phyloP scores from a whole-genome alignment of 2,113 vertebrate species.

The Urocolius indicus region DNA sequence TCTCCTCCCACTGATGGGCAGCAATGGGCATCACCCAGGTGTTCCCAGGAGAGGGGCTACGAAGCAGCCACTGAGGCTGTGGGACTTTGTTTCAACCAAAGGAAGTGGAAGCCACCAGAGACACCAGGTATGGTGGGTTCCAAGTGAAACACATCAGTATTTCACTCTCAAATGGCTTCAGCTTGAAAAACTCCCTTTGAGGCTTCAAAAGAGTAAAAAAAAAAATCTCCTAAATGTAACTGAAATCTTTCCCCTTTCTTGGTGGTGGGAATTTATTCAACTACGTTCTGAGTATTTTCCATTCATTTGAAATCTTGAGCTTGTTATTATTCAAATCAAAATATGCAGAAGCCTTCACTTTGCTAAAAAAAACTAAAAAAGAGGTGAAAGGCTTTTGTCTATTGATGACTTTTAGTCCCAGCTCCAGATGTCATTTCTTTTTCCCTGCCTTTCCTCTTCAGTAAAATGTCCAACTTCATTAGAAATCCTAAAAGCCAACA shows the following conservation, averaged over 20 bases:
- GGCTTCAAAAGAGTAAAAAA: background rate
- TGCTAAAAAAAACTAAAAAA: background rate
- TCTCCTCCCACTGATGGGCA: background rate
- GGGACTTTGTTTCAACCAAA: background rate
- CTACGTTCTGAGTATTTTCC: background rate
- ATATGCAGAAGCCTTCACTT: background rate
- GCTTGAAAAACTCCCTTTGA: background rate
- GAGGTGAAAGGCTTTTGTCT: background rate
- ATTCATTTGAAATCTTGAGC: background rate
- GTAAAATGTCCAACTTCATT: background rate
- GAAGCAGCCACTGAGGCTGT: fast-evolving
- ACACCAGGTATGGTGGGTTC: background rate
- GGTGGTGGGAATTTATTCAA: background rate
- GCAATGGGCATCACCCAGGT: background rate
- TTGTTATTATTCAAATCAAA: background rate
- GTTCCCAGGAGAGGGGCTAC: background rate
- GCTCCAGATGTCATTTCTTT: background rate
- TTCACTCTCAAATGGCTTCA: background rate
- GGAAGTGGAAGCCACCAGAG: background rate
- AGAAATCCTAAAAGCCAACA: background rate
- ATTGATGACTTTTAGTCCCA: background rate
- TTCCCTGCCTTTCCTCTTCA: background rate
- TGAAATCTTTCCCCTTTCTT: background rate
- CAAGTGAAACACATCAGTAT: background rate
- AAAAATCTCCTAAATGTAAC: background rate